Evolutionary conservation across 2,888 invertebrate genomes (phyloP).

Genomic region (Drosophila subsilvestris): DNA sequence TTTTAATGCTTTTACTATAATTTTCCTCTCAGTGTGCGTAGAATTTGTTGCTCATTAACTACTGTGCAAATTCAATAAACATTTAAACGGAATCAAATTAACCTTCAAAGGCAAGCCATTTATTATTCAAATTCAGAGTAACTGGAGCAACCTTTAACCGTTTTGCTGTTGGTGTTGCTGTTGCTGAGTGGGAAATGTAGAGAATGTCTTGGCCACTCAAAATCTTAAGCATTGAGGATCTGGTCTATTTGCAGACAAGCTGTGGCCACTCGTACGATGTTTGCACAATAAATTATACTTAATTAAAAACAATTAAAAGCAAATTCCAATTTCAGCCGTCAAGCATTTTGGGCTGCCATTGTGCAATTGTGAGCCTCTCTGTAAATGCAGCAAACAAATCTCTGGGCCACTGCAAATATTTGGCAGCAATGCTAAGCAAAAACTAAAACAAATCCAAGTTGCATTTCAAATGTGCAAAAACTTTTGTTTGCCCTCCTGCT

Average conservation of each 20-base stretch:
- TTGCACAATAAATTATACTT: conserved; percentile 78
- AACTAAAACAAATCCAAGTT: conserved; percentile 69
- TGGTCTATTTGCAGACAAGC: conserved; percentile 5
- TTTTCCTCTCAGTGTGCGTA: neutral
- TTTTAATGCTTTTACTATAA: neutral
- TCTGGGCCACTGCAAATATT: conserved; percentile 66
- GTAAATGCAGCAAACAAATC: conserved; percentile 46
- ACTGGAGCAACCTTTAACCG: neutral
- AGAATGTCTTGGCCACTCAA: neutral
- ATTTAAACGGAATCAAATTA: neutral
- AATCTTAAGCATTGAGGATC: neutral
- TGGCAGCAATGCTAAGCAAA: conserved; percentile 61
- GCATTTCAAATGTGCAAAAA: conserved; percentile 74
- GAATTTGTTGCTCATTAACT: conserved; percentile 15
- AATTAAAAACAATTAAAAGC: conserved; percentile 82
- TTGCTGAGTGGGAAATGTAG: neutral
- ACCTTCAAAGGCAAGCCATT: neutral
- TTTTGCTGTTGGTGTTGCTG: neutral
- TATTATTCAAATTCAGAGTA: conserved; percentile 23
- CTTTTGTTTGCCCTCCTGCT: conserved; percentile 25
- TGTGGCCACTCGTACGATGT: conserved; percentile 28
- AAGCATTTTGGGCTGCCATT: conserved; percentile 13
- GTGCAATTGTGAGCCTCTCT: conserved; percentile 5
- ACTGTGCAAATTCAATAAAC: conserved; percentile 29
- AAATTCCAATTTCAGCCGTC: conserved; percentile 68